Evolutionary conservation across 2,888 invertebrate genomes (phyloP).

Genomic region (Drosophila formosana): DNA sequence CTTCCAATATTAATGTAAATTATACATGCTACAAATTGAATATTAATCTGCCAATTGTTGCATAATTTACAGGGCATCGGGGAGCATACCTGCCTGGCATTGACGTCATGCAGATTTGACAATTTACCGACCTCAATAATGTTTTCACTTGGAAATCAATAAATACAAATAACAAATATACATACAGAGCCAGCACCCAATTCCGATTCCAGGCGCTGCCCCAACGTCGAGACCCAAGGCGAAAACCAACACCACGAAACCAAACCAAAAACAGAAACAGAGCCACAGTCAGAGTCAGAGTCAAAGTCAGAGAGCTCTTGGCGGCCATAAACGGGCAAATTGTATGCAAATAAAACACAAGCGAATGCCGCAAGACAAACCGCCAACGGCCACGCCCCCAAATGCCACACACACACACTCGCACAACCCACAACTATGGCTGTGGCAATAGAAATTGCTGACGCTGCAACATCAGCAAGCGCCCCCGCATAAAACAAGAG

Average conservation of each 20-base stretch:
- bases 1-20: too few relatives aligned
- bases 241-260: constrained; percentile 21
- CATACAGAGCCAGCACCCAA: constrained; percentile 22
- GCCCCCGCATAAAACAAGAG: constrained; percentile 38
- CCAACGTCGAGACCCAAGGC: background rate
- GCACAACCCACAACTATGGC: constrained; percentile 22
- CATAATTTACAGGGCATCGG: constrained; percentile 16
- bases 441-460: constrained; percentile 57
- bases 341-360: constrained; percentile 74
- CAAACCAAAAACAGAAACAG: constrained; percentile 5
- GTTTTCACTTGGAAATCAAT: constrained; percentile 78
- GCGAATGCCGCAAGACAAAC: constrained; percentile 51
- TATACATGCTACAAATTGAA: too few relatives aligned
- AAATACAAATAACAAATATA: constrained; percentile 76
- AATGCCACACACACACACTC: background rate
- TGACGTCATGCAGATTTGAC: constrained; percentile 27
- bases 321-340: constrained; percentile 71
- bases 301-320: constrained; percentile 30
- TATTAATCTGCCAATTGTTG: background rate
- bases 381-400: constrained; percentile 30
- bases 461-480: constrained; percentile 48
- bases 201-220: background rate
- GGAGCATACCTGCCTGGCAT: constrained; percentile 1
- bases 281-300: background rate
- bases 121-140: constrained; percentile 71